Conservation (phyloP, 23 tunicate species). For the Corella eumyota region DNA sequence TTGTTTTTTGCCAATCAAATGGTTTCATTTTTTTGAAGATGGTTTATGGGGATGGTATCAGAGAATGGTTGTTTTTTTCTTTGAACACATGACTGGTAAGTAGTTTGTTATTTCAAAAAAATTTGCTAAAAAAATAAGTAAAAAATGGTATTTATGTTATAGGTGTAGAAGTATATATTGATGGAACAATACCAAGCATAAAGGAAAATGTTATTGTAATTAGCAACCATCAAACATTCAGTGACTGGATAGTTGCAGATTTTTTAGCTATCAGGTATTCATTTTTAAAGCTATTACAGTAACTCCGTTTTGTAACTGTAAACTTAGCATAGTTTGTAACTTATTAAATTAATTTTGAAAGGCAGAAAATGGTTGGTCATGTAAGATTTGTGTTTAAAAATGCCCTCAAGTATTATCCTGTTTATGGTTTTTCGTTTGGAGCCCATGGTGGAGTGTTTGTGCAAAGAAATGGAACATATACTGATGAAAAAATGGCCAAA, state of each 20-base stretch:
- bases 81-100: conserved; percentile 43
- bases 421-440: conserved; percentile 68
- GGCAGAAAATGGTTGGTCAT: conserved; percentile 60
- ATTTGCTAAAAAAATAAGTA: too few relatives aligned
- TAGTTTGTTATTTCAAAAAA: not conserved
- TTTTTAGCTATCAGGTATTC: conserved; percentile 47
- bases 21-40: conserved; percentile 60
- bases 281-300: not conserved
- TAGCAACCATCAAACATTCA: conserved; percentile 59
- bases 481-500: conserved; percentile 35
- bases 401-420: conserved; percentile 52
- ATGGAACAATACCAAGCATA: conserved; percentile 46
- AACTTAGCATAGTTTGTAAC: too few relatives aligned
- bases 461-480: conserved; percentile 55
- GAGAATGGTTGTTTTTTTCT: conserved; percentile 52
- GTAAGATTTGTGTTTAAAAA: conserved; percentile 79
- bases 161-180: conserved; percentile 57
- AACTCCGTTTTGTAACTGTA: too few relatives aligned
- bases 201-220: conserved; percentile 49
- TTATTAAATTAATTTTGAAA: too few relatives aligned
- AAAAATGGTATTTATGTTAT: too few relatives aligned
- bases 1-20: conserved; percentile 23
- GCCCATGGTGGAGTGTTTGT: conserved; percentile 85
- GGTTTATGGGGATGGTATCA: conserved; percentile 80
- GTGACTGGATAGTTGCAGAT: conserved; percentile 88